phyloP scores from a whole-genome alignment of 2,888 invertebrate genomes.

The Cepaea hortensis region DNA sequence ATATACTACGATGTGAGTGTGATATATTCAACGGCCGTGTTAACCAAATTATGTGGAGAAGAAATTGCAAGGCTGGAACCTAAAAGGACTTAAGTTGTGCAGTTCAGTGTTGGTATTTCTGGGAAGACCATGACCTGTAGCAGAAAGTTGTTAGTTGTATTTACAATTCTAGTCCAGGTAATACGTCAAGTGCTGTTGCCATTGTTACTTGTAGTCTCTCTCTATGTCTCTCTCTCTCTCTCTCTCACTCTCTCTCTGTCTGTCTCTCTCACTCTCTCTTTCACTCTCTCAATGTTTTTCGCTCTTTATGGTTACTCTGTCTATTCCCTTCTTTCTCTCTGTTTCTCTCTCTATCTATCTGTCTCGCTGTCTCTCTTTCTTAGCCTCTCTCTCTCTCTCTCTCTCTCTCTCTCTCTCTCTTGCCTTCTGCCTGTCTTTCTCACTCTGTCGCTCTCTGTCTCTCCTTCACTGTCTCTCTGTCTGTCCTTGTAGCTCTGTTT shows the following conservation, averaged over 20 bases:
- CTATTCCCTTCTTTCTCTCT: too few species aligned
- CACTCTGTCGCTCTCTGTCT: neutral
- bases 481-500: neutral
- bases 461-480: neutral
- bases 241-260: slow-evolving; percentile 16
- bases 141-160: neutral
- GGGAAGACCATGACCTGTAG: too few species aligned
- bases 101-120: too few species aligned
- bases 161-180: neutral
- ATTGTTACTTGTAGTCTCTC: too few species aligned
- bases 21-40: too few species aligned
- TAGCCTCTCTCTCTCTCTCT: too few species aligned
- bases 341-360: too few species aligned
- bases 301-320: neutral
- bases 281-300: neutral
- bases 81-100: too few species aligned
- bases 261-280: slow-evolving; percentile 7
- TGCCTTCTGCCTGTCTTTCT: neutral
- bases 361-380: too few species aligned
- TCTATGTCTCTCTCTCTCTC: slow-evolving; percentile 4
- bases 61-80: too few species aligned
- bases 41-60: too few species aligned
- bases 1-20: too few species aligned
- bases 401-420: neutral
- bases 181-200: neutral